phyloP scores from a whole-genome alignment of 2,113 vertebrate genomes.

The Eptesicus fuscus region DNA sequence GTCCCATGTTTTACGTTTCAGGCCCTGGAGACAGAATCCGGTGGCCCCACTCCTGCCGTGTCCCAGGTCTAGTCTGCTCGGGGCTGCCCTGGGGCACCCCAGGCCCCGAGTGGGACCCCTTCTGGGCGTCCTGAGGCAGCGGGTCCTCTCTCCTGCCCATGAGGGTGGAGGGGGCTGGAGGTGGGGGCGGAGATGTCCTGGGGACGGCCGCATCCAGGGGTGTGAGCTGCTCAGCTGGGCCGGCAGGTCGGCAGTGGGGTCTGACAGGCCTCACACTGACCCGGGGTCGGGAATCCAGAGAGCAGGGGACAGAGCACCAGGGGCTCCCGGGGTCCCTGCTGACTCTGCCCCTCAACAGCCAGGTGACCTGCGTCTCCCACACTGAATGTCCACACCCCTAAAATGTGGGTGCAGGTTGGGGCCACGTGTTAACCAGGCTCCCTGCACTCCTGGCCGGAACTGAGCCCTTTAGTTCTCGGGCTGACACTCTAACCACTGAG shows the following conservation, averaged over 20 bases:
- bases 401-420: accelerated
- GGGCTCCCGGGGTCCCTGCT: background rate
- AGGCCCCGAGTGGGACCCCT: accelerated
- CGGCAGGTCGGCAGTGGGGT: background rate
- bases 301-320: background rate
- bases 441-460: no score
- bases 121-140: background rate
- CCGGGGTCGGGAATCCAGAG: accelerated
- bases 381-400: accelerated
- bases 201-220: accelerated
- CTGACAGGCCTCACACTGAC: background rate
- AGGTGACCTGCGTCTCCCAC: background rate
- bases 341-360: background rate
- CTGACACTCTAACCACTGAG: no score
- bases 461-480: no score
- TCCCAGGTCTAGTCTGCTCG: background rate
- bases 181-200: accelerated
- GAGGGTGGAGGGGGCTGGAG: background rate
- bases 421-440: no score
- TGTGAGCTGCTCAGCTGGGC: background rate
- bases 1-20: accelerated
- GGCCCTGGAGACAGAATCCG: background rate
- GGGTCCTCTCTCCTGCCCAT: accelerated
- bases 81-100: background rate
- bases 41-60: background rate